Evolutionary conservation across 2,797 vertebrate species (phyloP).

Genomic region (Sibirionetta formosa): DNA sequence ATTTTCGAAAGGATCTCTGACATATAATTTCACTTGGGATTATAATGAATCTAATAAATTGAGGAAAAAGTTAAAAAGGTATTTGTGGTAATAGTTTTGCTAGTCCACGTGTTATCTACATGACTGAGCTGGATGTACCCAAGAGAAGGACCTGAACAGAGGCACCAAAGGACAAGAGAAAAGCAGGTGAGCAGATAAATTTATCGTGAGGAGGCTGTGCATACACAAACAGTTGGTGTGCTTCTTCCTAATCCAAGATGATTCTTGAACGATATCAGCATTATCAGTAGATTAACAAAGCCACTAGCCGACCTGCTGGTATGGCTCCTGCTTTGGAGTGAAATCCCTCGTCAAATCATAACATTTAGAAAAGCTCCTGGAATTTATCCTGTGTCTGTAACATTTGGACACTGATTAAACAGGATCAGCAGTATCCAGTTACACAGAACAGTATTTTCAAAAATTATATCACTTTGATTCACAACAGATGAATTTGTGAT

Average conservation of each 20-base stretch:
- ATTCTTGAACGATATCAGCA: not conserved
- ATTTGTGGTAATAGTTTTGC: not conserved
- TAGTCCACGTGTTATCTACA: not conserved
- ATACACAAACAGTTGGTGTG: not conserved
- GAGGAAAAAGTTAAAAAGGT: rapidly evolving
- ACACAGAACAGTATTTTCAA: not conserved
- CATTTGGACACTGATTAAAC: slow-evolving; percentile 47
- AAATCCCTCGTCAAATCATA: slow-evolving; percentile 7
- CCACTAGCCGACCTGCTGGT: not conserved
- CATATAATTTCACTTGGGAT: not conserved
- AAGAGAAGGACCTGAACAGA: not conserved
- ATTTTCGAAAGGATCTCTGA: not conserved
- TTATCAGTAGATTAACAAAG: not conserved
- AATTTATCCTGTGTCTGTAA: slow-evolving; percentile 8
- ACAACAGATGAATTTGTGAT: not conserved
- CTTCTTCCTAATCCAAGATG: not conserved
- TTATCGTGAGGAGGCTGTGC: not conserved
- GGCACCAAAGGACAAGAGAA: not conserved
- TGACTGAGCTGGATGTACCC: not conserved
- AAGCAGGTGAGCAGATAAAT: not conserved
- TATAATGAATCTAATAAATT: not conserved
- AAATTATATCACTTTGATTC: slow-evolving; percentile 2
- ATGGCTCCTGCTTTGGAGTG: not conserved
- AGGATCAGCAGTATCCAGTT: not conserved
- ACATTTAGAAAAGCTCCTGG: slow-evolving; percentile 50